Conservation (phyloP, 2,113 vertebrate species). For the Nesospiza acunhae region DNA sequence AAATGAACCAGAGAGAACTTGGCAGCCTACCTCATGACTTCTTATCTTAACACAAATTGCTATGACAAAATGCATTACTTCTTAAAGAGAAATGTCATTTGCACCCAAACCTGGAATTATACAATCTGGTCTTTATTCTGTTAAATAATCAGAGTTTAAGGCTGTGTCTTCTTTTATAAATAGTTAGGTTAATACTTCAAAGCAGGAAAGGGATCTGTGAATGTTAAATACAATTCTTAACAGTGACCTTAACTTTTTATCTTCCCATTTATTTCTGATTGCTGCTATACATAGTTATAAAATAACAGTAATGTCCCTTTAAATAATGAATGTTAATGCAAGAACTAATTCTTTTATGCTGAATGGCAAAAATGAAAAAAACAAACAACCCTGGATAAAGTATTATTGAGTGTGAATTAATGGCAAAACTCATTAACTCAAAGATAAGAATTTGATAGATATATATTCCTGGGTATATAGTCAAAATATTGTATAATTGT, state of each 20-base stretch:
- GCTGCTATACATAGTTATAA: background rate
- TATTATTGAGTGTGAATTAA: background rate
- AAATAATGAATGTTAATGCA: background rate
- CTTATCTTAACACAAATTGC: conserved; percentile 33
- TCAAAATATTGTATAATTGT: background rate
- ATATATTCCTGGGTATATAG: background rate
- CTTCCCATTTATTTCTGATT: background rate
- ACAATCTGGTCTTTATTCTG: background rate
- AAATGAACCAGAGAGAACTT: conserved; percentile 20
- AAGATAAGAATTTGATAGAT: background rate
- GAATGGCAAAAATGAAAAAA: background rate
- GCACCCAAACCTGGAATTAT: background rate
- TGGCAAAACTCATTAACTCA: background rate
- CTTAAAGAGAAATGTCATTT: background rate
- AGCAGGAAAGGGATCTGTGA: background rate
- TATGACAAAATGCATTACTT: background rate
- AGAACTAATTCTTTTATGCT: background rate
- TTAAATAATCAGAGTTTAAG: background rate
- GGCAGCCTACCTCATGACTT: background rate
- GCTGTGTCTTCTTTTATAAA: background rate
- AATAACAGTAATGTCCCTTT: background rate
- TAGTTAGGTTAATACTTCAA: background rate
- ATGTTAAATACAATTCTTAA: background rate
- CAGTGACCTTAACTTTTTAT: background rate
- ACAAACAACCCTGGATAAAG: background rate